A percentile compares a stretch with the other conserved stretches of the same genome.
These are phyloP conservation scores for Nomada fucata DNA, from an alignment of 2,888 invertebrate genomes.

Conservation along the genomic window DNA sequence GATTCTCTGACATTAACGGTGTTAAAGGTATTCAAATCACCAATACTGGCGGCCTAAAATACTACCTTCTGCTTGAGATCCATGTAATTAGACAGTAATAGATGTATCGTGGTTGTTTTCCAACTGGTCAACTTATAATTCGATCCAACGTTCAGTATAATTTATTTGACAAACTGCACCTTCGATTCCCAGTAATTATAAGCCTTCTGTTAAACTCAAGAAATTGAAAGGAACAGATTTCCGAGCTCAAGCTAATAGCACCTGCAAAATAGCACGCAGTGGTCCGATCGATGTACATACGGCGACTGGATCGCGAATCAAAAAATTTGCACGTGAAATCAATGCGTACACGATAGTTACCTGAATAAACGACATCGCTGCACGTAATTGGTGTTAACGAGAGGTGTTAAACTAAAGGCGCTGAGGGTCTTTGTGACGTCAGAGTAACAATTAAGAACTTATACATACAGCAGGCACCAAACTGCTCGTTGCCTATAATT, in stretches of 20 bases:
- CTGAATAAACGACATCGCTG: constrained; percentile 1
- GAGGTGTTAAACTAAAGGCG: not conserved
- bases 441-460: not conserved
- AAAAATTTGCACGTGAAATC: constrained; percentile 10
- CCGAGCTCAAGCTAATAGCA: constrained; percentile 2
- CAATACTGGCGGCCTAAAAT: not conserved
- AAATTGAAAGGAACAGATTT: constrained; percentile 5
- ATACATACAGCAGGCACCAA: not conserved
- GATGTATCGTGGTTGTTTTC: not conserved
- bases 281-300: not conserved
- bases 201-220: not conserved
- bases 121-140: constrained; percentile 2
- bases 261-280: constrained; percentile 1
- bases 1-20: too few species aligned
- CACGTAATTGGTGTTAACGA: not conserved
- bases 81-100: not conserved
- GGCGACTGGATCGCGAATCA: not conserved
- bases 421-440: not conserved
- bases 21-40: not conserved
- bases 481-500: not conserved
- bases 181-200: constrained; percentile 7
- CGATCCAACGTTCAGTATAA: not conserved
- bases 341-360: not conserved
- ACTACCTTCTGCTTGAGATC: not conserved
- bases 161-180: constrained; percentile 26